These are phyloP conservation scores for Drosophila subpulchrella DNA, from an alignment of 1,140 invertebrate species.

Conservation along the genomic window DNA sequence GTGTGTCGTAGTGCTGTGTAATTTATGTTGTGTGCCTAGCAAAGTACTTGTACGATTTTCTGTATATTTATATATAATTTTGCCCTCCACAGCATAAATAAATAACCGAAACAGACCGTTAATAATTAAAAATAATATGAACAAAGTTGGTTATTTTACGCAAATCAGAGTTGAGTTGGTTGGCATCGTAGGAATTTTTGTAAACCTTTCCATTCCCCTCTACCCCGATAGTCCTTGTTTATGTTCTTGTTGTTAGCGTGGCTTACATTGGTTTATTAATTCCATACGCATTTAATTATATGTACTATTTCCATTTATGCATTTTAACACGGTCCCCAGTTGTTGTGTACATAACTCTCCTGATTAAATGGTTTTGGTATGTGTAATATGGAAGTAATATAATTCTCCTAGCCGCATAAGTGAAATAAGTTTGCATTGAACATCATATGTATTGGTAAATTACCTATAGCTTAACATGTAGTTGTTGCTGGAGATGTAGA, in stretches of 20 bases:
- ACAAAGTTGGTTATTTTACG: slow-evolving; percentile 15
- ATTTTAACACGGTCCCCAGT: slow-evolving; percentile 27
- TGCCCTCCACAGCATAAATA: slow-evolving; percentile 31
- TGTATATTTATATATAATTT: slow-evolving; percentile 33
- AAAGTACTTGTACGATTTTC: slow-evolving; percentile 25
- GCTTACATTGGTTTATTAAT: slow-evolving; percentile 55
- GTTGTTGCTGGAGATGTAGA: slow-evolving; percentile 38
- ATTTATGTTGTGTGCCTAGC: slow-evolving; percentile 39
- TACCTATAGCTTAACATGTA: slow-evolving; percentile 44
- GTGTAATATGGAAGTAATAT: slow-evolving; percentile 38
- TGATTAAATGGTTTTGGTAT: slow-evolving; percentile 60
- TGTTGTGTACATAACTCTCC: slow-evolving; percentile 36
- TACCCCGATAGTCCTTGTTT: slow-evolving; percentile 8
- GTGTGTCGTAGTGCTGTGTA: slow-evolving; percentile 25
- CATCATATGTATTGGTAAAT: slow-evolving; percentile 24
- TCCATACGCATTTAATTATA: slow-evolving; percentile 33
- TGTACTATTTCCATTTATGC: slow-evolving; percentile 30
- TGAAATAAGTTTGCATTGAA: slow-evolving; percentile 32
- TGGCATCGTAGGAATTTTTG: slow-evolving; percentile 17
- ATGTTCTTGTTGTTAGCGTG: slow-evolving; percentile 27
- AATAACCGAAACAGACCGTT: slow-evolving; percentile 21
- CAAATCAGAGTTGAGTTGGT: slow-evolving; percentile 21
- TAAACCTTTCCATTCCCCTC: background rate
- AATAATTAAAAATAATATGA: slow-evolving; percentile 42
- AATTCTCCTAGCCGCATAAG: slow-evolving; percentile 46